Conservation (phyloP, 2,888 invertebrate species). For the Campoplex capitator region DNA sequence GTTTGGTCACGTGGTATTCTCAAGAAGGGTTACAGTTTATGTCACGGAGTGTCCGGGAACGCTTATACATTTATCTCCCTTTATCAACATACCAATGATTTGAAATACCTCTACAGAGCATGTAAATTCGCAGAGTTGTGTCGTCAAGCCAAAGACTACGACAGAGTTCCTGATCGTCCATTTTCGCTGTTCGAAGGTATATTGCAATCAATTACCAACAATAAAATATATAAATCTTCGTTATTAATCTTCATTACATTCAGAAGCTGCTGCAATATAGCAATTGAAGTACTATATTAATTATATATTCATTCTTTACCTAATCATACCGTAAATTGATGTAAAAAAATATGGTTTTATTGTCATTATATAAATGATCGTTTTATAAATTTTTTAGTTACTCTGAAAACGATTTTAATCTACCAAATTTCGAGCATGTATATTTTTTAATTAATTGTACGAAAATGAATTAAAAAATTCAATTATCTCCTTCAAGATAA, state of each 20-base stretch:
- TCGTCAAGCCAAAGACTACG: slow-evolving; percentile 88
- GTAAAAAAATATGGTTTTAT: too few species aligned
- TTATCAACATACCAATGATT: slow-evolving; percentile 91
- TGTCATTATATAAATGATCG: background rate
- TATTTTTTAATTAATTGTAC: background rate
- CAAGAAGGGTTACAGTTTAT: slow-evolving; percentile 94
- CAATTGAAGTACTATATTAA: background rate
- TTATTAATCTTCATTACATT: background rate
- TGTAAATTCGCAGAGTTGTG: slow-evolving; percentile 94
- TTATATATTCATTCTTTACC: background rate
- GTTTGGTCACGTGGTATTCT: slow-evolving; percentile 93
- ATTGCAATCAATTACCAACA: background rate
- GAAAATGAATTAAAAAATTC: background rate
- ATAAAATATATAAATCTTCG: background rate
- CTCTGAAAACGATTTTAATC: background rate
- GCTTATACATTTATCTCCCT: slow-evolving; percentile 93
- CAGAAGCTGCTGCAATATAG: background rate
- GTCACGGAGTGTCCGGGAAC: slow-evolving; percentile 96
- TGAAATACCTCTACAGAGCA: slow-evolving; percentile 90
- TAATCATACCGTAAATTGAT: background rate
- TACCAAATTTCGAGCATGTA: background rate
- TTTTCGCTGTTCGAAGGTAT: slow-evolving; percentile 93
- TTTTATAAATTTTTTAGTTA: background rate
- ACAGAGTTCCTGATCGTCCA: slow-evolving; percentile 90
- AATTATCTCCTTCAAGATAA: slow-evolving; percentile 35